phyloP scores from a whole-genome alignment of 2,888 invertebrate species.

The Palloptera scutellata region DNA sequence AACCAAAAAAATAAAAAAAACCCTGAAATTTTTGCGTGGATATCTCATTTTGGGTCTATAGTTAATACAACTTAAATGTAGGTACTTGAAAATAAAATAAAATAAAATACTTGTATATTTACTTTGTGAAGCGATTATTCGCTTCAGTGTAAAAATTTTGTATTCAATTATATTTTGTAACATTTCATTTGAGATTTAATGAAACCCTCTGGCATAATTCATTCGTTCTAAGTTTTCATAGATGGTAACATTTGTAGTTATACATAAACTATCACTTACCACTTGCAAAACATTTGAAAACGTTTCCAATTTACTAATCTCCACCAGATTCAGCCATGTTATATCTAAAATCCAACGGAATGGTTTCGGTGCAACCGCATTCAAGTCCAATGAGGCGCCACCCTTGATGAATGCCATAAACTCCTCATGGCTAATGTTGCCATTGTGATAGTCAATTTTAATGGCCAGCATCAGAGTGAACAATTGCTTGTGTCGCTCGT shows the following conservation, averaged over 20 bases:
- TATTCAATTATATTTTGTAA: no score
- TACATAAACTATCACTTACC: conserved; percentile 64
- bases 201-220: neutral
- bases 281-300: conserved; percentile 82
- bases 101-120: no score
- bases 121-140: no score
- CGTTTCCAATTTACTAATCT: conserved; percentile 83
- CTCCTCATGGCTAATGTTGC: conserved; percentile 84
- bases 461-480: conserved; percentile 94
- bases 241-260: neutral
- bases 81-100: no score
- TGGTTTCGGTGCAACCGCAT: conserved; percentile 91
- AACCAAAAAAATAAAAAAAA: no score
- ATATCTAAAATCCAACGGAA: conserved; percentile 95
- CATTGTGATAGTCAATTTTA: conserved; percentile 90
- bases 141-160: neutral
- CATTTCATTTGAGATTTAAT: no score
- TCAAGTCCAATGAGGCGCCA: conserved; percentile 91
- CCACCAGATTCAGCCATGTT: conserved; percentile 95
- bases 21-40: no score
- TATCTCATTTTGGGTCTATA: no score
- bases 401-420: conserved; percentile 97
- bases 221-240: neutral
- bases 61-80: no score
- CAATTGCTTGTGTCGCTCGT: conserved; percentile 90